Conservation (phyloP, 2,888 invertebrate genomes). For the Andrena dorsata region DNA sequence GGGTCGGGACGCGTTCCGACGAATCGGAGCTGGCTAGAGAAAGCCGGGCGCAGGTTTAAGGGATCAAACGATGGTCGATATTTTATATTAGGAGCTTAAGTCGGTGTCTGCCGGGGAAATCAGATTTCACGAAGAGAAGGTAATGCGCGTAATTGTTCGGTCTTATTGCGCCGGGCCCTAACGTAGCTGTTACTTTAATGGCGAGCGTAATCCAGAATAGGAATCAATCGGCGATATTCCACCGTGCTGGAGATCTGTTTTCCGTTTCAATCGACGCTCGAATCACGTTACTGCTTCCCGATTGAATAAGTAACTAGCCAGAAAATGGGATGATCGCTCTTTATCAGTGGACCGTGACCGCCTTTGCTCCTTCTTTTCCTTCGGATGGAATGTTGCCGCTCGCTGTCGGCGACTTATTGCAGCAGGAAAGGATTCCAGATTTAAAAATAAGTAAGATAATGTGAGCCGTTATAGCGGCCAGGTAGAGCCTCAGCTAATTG, state of each 20-base stretch:
- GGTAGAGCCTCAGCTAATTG: no score
- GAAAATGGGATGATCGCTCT: conserved; percentile 61
- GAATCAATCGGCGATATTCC: conserved; percentile 56
- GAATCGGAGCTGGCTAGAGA: conserved; percentile 12
- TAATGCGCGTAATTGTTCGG: conserved; percentile 70
- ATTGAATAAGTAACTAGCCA: conserved; percentile 54
- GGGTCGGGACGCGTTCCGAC: conserved; percentile 2
- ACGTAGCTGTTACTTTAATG: conserved; percentile 66
- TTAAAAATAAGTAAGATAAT: background rate
- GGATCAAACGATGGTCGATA: conserved; percentile 46
- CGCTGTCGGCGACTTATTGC: conserved; percentile 11
- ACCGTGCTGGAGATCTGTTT: conserved; percentile 64
- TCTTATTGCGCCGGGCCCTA: conserved; percentile 66
- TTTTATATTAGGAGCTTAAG: conserved; percentile 42
- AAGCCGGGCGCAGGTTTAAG: conserved; percentile 42
- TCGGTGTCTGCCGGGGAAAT: conserved; percentile 27
- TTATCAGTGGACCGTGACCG: background rate
- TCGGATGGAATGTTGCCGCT: background rate
- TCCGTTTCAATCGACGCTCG: conserved; percentile 41
- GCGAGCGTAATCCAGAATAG: conserved; percentile 64
- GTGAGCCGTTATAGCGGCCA: no score
- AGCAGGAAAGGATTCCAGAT: background rate
- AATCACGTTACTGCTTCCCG: conserved; percentile 31
- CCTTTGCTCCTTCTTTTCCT: background rate
- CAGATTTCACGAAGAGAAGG: conserved; percentile 42